Evolutionary conservation across 2,113 vertebrate species (phyloP).

Genomic region (Theristicus caerulescens): DNA sequence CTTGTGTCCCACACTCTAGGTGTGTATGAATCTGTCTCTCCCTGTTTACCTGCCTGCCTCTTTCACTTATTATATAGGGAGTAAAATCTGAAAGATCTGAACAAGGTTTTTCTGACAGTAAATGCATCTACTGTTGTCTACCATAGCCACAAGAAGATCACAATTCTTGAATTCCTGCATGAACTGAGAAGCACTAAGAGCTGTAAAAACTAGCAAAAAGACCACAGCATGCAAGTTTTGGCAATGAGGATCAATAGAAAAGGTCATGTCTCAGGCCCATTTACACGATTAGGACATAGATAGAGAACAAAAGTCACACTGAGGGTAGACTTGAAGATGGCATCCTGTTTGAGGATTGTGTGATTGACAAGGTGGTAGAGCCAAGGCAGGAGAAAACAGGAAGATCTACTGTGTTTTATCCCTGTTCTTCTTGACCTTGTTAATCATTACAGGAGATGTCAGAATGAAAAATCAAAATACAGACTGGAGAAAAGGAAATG

Average conservation of each 20-base stretch:
- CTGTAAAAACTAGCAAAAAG: neutral
- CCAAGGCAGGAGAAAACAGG: neutral
- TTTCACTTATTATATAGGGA: neutral
- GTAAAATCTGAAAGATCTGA: neutral
- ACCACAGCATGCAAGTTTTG: neutral
- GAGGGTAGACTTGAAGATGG: neutral
- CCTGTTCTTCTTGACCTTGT: neutral
- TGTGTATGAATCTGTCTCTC: neutral
- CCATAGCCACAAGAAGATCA: neutral
- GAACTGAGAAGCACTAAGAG: neutral
- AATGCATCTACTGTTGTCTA: neutral
- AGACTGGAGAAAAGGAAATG: neutral
- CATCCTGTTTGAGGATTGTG: neutral
- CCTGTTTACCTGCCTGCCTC: neutral
- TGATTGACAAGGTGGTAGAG: neutral
- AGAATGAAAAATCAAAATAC: neutral
- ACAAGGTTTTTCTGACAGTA: neutral
- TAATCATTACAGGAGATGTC: neutral
- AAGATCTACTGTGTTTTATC: neutral
- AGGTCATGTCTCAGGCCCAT: neutral
- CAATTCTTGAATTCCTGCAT: neutral
- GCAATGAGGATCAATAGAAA: neutral
- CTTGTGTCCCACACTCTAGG: fast-evolving
- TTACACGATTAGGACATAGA: neutral
- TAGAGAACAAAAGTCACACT: neutral